Evolutionary conservation across 2,888 invertebrate species (phyloP), one percentile per base, ranked within the genome.

Genomic region (Ectobius pallidus): DNA sequence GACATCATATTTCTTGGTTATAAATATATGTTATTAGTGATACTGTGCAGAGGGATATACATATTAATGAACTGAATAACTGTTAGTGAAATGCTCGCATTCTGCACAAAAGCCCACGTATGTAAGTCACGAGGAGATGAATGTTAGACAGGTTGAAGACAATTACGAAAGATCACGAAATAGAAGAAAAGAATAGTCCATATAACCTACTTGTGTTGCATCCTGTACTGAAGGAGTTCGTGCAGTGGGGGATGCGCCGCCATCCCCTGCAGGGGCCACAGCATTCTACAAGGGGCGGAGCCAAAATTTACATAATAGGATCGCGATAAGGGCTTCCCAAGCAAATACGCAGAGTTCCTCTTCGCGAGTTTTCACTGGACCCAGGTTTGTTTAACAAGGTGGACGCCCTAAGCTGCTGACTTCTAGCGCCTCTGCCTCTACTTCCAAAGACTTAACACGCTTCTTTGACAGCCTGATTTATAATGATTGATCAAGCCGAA

Each of bases 271-370:
- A 30, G 65, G 30, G 9, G 16, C n/a, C 6, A 44, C 61, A 65
- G 25, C 63, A 25, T 39, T 20, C 34, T 62, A 62, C 39, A 39
- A 39, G 62, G 39, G 62, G 62, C 62, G 39, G 62, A 0, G 20
- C 14, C 11, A 18, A 39, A 39, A 62, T 62, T 62, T 62, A 39
- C 62, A 39, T 62, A 62, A 62, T 27, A 65, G 27, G 27, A 46
- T 46, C 20, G n/a, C 30, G 65, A 65, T 65, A 65, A 27, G n/a
- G 18, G 39, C 22, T 34, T 62, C 39, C 22, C 62, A 39, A 62
- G 22, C 39, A 62, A 62, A 39, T 39, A 62, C 62, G 18, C 32
- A 39, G 39, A 62, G n/a, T 11, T 16, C 49, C 34, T 11, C 34
- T 11, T 34, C 34, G 11, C 11, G 6, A 11, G 6, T 34, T 11